Percentiles rank a stretch among this genome's conserved stretches.
Evolutionary conservation across 2,888 invertebrate genomes (phyloP).

Genomic region (Sphaeridia pumilis): DNA sequence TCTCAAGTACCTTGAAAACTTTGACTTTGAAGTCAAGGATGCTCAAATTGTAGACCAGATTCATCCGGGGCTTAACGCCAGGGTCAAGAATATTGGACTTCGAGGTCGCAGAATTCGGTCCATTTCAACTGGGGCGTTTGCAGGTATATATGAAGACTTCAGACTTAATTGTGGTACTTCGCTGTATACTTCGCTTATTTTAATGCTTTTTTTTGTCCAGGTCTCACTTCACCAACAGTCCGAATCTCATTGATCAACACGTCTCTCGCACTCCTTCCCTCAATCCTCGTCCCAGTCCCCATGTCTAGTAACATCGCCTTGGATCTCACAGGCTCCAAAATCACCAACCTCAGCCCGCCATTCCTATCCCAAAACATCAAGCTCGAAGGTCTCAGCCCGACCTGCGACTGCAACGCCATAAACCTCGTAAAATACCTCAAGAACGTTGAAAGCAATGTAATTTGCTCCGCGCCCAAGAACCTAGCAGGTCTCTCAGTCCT

Average conservation of each 20-base stretch:
- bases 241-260: slow-evolving; percentile 67
- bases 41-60: slow-evolving; percentile 58
- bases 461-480: slow-evolving; percentile 50
- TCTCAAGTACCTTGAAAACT: slow-evolving; percentile 57
- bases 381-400: slow-evolving; percentile 64
- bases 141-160: slow-evolving; percentile 45
- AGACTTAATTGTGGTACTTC: not conserved
- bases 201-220: slow-evolving; percentile 12
- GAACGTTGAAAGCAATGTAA: slow-evolving; percentile 26
- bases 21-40: slow-evolving; percentile 80
- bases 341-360: slow-evolving; percentile 64
- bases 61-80: slow-evolving; percentile 44
- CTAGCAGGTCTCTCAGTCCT: slow-evolving; percentile 56
- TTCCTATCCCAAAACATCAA: slow-evolving; percentile 70
- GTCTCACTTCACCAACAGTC: slow-evolving; percentile 56
- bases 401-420: slow-evolving; percentile 67
- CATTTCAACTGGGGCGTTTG: slow-evolving; percentile 69
- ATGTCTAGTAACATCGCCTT: slow-evolving; percentile 67
- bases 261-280: slow-evolving; percentile 62
- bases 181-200: not conserved
- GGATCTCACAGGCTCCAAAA: slow-evolving; percentile 64
- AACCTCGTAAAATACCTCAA: slow-evolving; percentile 32
- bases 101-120: slow-evolving; percentile 41
- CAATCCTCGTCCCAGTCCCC: slow-evolving; percentile 72
- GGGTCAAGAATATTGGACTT: slow-evolving; percentile 31